Evolutionary conservation across 2,888 invertebrate genomes (phyloP).

Genomic region (Ichneumoninae sp.): DNA sequence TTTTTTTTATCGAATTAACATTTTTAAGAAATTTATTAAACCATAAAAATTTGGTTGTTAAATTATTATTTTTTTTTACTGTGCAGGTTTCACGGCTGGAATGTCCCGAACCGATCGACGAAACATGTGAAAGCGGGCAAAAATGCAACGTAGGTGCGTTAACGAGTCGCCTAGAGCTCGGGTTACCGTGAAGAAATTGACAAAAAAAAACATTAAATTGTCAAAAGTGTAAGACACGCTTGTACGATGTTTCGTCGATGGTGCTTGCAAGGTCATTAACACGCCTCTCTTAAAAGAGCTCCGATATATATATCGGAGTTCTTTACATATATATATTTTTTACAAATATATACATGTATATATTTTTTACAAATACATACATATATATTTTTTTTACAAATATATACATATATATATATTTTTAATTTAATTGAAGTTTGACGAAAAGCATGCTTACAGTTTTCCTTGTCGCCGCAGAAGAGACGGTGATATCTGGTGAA

Average conservation of each 20-base stretch:
- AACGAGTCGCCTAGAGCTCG: slow-evolving; percentile 37
- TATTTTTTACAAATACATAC: no score
- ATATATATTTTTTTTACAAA: no score
- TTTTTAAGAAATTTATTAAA: not conserved
- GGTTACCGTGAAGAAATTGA: slow-evolving; percentile 35
- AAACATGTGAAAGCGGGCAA: slow-evolving; percentile 3
- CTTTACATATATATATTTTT: no score
- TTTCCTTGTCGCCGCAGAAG: slow-evolving; percentile 88
- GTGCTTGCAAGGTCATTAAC: slow-evolving; percentile 68
- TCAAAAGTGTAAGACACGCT: slow-evolving; percentile 47
- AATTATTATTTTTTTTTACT: not conserved
- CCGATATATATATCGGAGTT: not conserved
- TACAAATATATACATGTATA: no score
- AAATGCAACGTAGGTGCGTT: slow-evolving; percentile 47
- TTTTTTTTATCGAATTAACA: not conserved
- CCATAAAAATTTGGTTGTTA: not conserved
- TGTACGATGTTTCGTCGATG: slow-evolving; percentile 42
- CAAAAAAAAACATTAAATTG: slow-evolving; percentile 9
- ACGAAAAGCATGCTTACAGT: slow-evolving; percentile 86
- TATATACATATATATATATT: no score
- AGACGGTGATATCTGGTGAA: slow-evolving; percentile 87
- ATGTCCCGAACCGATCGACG: slow-evolving; percentile 33
- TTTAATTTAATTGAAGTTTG: slow-evolving; percentile 25
- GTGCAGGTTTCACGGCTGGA: not conserved
- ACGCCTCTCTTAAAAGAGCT: slow-evolving; percentile 19